These are phyloP conservation scores for Cercocebus atys DNA, from an alignment of 2,113 vertebrate species.

Conservation along the genomic window DNA sequence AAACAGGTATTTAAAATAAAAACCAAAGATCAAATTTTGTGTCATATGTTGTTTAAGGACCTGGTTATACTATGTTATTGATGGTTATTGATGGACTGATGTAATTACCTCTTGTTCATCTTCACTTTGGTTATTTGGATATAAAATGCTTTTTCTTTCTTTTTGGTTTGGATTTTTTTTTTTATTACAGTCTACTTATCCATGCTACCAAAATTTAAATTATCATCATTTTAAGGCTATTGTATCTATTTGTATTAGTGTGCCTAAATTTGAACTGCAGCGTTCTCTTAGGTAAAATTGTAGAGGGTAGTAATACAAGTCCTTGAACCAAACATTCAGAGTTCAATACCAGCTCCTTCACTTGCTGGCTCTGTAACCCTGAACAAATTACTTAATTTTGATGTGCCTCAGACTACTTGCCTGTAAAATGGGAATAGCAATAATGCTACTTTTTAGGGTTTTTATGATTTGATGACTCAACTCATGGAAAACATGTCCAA, in stretches of 20 bases:
- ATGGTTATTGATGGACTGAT: not conserved
- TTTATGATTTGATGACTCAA: not conserved
- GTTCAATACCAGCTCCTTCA: not conserved
- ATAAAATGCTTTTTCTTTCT: not conserved
- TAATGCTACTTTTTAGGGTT: not conserved
- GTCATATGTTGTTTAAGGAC: not conserved
- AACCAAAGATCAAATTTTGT: not conserved
- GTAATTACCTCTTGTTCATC: not conserved
- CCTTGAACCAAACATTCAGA: not conserved
- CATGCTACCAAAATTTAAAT: not conserved
- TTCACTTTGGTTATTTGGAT: not conserved
- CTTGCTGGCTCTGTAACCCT: not conserved
- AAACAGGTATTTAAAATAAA: constrained; percentile 40
- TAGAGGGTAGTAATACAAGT: not conserved
- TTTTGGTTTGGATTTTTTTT: not conserved
- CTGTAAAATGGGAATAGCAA: not conserved
- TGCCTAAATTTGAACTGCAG: not conserved
- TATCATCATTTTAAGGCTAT: not conserved
- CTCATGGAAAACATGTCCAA: not conserved
- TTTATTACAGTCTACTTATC: not conserved
- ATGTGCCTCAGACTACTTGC: not conserved
- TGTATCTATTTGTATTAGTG: fast-evolving
- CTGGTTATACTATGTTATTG: not conserved
- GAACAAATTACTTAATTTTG: not conserved
- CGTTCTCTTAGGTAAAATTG: not conserved